Evolutionary conservation across 2,797 vertebrate genomes (phyloP).

Genomic region (Platalea minor): DNA sequence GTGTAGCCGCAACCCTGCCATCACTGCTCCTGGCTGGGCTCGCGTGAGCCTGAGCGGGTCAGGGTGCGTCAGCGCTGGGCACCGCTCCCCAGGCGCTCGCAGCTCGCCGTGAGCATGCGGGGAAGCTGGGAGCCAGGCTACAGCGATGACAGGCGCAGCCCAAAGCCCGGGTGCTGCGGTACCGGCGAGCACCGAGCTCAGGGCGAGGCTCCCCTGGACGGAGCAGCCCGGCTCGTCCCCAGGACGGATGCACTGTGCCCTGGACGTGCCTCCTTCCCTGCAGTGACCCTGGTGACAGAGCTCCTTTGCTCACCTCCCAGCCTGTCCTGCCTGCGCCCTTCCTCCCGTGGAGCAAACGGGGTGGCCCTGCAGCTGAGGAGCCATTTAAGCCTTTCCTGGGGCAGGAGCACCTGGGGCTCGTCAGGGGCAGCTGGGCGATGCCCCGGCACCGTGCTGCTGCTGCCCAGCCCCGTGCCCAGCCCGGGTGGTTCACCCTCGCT

Average conservation of each 20-base stretch:
- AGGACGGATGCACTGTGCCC: fast-evolving
- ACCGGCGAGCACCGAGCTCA: too few species aligned
- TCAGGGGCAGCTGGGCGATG: not conserved
- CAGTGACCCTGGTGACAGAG: fast-evolving
- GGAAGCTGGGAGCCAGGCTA: not conserved
- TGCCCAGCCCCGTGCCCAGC: not conserved
- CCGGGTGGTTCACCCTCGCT: not conserved
- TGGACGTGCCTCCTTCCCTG: not conserved
- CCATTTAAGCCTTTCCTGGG: not conserved
- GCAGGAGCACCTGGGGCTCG: not conserved
- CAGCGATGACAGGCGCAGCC: not conserved
- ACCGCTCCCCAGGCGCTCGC: fast-evolving
- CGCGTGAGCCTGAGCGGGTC: fast-evolving
- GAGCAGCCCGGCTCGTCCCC: not conserved
- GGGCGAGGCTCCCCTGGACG: not conserved
- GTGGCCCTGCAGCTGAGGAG: not conserved
- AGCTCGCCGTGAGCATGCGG: fast-evolving
- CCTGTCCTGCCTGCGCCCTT: not conserved
- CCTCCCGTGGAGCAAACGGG: fast-evolving
- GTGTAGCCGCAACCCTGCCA: fast-evolving
- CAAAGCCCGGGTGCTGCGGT: fast-evolving
- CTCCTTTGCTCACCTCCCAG: not conserved
- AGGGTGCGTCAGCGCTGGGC: not conserved
- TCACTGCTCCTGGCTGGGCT: not conserved
- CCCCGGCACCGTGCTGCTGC: not conserved